Conservation (phyloP, 2,888 invertebrate species). For the Chaetogeoica ovagalla region DNA sequence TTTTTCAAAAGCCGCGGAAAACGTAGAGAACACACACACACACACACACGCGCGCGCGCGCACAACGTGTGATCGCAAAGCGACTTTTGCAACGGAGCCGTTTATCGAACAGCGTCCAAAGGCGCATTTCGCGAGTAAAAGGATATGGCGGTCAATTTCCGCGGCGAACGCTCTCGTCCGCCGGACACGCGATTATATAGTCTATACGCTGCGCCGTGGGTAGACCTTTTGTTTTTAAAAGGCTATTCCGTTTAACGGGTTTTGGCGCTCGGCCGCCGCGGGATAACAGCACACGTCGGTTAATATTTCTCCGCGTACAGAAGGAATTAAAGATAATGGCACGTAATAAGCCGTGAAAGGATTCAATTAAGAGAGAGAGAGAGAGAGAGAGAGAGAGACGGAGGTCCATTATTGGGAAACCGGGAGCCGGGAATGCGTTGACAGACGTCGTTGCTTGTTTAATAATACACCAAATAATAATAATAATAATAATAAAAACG, state of each 20-base stretch:
- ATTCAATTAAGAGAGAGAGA: slow-evolving; percentile 45
- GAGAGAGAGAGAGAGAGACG: neutral
- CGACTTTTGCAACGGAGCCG: too few relatives aligned
- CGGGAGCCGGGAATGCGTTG: neutral
- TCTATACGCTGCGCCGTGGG: neutral
- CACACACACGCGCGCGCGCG: too few relatives aligned
- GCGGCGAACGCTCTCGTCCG: too few relatives aligned
- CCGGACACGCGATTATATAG: neutral
- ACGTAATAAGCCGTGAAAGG: slow-evolving; percentile 49
- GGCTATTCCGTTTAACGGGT: slow-evolving; percentile 42
- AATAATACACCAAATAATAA: too few relatives aligned
- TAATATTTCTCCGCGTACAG: neutral
- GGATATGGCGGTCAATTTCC: neutral
- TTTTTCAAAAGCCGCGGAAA: too few relatives aligned
- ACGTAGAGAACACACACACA: too few relatives aligned
- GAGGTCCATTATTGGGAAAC: slow-evolving; percentile 12
- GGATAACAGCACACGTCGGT: neutral
- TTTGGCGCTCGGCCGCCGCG: neutral
- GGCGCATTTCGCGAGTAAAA: too few relatives aligned
- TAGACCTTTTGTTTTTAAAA: slow-evolving; percentile 32
- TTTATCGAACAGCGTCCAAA: too few relatives aligned
- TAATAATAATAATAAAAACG: too few relatives aligned
- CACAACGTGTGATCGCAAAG: too few relatives aligned
- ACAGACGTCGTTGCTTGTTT: neutral
- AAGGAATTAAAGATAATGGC: slow-evolving; percentile 49